Percentiles rank a stretch among this genome's conserved stretches.
phyloP scores from a whole-genome alignment of 2,888 invertebrate species.

The Poecilobothrus nobilitatus region DNA sequence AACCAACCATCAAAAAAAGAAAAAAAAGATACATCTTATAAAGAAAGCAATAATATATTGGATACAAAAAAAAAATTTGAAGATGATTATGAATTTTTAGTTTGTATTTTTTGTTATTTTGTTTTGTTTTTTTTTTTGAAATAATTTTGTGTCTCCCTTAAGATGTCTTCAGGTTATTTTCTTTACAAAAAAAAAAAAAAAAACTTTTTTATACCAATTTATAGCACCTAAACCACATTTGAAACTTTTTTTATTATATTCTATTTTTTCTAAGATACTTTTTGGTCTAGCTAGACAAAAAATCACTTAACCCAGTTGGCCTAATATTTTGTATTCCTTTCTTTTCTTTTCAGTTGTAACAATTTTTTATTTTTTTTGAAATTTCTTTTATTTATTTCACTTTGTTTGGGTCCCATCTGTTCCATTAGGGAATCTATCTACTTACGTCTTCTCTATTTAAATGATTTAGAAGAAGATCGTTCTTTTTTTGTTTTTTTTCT shows the following conservation, averaged over 20 bases:
- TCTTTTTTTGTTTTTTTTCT: too few species aligned
- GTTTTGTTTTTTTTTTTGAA: too few species aligned
- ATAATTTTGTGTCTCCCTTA: not conserved
- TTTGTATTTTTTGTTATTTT: too few species aligned
- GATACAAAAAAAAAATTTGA: not conserved
- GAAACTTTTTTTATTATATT: not conserved
- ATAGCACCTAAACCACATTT: too few species aligned
- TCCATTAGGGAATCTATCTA: not conserved
- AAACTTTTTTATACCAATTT: too few species aligned
- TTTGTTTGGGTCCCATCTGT: not conserved
- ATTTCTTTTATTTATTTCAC: not conserved
- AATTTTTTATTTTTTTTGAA: too few species aligned
- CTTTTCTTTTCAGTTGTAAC: too few species aligned
- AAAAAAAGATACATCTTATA: not conserved
- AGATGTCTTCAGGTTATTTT: conserved; percentile 1
- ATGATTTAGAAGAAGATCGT: too few species aligned
- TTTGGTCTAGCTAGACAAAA: not conserved
- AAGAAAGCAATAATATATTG: not conserved
- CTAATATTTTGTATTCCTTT: too few species aligned
- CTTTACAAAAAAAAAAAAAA: not conserved
- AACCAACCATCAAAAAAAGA: not conserved
- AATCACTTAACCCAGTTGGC: not conserved
- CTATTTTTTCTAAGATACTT: not conserved
- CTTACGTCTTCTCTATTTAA: not conserved
- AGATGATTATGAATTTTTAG: not conserved